phyloP scores from a whole-genome alignment of 2,888 invertebrate genomes.

The Drosophila neutralis region DNA sequence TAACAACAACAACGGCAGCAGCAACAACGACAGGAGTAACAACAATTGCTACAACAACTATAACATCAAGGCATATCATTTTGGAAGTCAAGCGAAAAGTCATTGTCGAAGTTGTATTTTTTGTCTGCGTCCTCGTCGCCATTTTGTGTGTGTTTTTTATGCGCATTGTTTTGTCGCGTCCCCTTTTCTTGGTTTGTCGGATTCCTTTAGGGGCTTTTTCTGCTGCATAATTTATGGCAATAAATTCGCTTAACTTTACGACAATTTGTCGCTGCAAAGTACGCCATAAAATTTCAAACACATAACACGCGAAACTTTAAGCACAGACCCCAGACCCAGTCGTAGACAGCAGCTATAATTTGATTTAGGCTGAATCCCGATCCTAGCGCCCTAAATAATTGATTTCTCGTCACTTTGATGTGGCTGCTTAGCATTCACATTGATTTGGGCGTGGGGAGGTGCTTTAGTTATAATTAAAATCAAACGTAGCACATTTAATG shows the following conservation, averaged over 20 bases:
- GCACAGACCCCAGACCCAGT: neutral
- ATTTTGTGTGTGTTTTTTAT: conserved; percentile 69
- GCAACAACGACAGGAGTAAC: conserved; percentile 16
- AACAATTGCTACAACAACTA: conserved; percentile 24
- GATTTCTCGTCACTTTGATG: conserved; percentile 56
- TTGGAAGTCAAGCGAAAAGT: conserved; percentile 71
- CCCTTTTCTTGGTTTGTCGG: conserved; percentile 8
- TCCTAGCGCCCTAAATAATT: conserved; percentile 41
- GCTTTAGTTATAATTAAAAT: conserved; percentile 46
- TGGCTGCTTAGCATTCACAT: conserved; percentile 63
- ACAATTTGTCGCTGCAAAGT: conserved; percentile 78
- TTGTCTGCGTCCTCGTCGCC: conserved; percentile 42
- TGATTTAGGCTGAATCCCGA: conserved; percentile 47
- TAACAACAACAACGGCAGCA: conserved; percentile 7
- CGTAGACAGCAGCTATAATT: conserved; percentile 46
- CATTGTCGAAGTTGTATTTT: conserved; percentile 65
- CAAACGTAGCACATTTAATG: conserved; percentile 26
- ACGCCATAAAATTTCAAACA: conserved; percentile 63
- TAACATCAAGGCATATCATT: conserved; percentile 49
- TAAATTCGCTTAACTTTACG: conserved; percentile 81
- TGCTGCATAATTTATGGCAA: conserved; percentile 80
- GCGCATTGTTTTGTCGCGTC: conserved; percentile 54
- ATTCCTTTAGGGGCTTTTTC: conserved; percentile 25
- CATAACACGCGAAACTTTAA: neutral
- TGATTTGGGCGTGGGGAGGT: conserved; percentile 32